phyloP scores from a whole-genome alignment of 2,113 vertebrate genomes.

The Rhea pennata region DNA sequence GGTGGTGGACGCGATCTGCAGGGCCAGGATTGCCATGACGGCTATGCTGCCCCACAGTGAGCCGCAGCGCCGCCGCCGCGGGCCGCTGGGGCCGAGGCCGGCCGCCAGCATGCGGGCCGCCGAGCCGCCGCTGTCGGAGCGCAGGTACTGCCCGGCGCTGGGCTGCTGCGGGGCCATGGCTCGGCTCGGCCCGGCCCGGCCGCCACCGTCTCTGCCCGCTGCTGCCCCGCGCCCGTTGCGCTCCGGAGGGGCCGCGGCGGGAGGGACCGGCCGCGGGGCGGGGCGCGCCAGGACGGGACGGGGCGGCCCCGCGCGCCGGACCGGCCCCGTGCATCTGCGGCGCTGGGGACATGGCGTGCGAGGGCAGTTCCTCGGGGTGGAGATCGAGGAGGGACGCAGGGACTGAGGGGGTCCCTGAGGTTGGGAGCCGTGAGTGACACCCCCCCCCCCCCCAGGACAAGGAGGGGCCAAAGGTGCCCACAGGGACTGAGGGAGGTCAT shows the following conservation, averaged over 20 bases:
- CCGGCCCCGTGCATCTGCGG: no score
- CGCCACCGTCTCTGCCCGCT: neutral
- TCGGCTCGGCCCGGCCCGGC: neutral
- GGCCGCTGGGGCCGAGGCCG: neutral
- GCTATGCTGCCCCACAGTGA: conserved; percentile 34
- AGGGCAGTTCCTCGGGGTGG: no score
- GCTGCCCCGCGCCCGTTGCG: neutral
- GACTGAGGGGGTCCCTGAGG: neutral
- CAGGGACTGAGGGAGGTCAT: no score
- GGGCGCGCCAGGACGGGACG: neutral
- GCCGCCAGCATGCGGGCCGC: neutral
- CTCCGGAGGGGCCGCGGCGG: neutral
- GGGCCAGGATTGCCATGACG: conserved; percentile 32
- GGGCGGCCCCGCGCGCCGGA: neutral
- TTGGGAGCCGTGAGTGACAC: no score
- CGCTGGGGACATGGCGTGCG: no score
- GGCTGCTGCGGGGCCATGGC: conserved; percentile 10
- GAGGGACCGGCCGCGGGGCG: no score
- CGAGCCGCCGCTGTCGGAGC: conserved; percentile 38
- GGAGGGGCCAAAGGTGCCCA: no score
- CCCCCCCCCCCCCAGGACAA: no score
- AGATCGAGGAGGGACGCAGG: neutral
- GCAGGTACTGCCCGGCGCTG: conserved; percentile 3
- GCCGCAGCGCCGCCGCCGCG: neutral
- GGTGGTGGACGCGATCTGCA: conserved; percentile 53